Base-by-base conservation (phyloP, 1,140 invertebrate genomes). In the Pseudoatta argentina region DNA sequence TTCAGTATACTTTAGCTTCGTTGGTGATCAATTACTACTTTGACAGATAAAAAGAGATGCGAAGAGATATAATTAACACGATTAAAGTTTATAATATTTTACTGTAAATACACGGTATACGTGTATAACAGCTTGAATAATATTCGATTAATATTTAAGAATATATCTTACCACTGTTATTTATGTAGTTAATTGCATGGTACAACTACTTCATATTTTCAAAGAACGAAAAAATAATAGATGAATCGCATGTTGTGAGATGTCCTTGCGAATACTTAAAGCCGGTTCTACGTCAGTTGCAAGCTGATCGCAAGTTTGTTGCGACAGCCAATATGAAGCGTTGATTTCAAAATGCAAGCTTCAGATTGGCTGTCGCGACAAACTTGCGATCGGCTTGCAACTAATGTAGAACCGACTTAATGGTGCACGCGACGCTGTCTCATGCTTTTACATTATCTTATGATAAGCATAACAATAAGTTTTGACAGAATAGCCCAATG, bases 71-170 rank as follows among this genome's bases (percentile, higher is more conserved):
- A 64, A 64, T 77, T 51, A 21, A 78, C 7, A 2, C 61, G 0
- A 77, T 77, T 63, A 48, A 55, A 18, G 18, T 48, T 48, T 75
- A 75, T 39, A 39, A 39, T 39, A 39, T 14, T 75, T 75, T 30
- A 55, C 16, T n/a, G 5, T 3, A 21, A 3, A 55, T 16, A 3
- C 10, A 24, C 21, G 1, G 24, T 61, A 39, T 8, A 34, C 2
- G n/a, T 24, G 24, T 24, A 24, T 24, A 75, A 39, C 18, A 55
- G 53, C 14, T 6, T 34, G 21, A 24, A 24, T 8, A n/a, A 10
- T 57, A 34, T 21, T n/a, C 27, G 14, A 57, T 77, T 77, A 77
- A 48, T 64, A 64, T 2, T 63, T 77, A 48, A 57, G 39, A 24
- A 12, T 21, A 34, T 27, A 44, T 77, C 12, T 39, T 24, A 63